Percentiles rank a stretch among this genome's conserved stretches.
Evolutionary conservation across 2,888 invertebrate species (phyloP).

Genomic region (Nymphalis polychloros): DNA sequence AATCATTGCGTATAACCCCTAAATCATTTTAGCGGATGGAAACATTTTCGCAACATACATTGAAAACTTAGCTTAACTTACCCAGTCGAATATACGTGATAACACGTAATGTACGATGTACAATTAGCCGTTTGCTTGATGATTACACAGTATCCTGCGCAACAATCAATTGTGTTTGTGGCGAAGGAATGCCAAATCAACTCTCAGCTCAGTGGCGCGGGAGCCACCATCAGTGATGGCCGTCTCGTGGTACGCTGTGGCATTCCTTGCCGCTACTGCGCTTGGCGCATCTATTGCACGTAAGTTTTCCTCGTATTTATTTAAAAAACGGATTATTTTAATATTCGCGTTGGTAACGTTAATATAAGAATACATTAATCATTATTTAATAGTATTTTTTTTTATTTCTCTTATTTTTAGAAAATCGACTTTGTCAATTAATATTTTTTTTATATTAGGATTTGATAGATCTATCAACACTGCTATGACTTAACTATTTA

Average conservation of each 20-base stretch:
- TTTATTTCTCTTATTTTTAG: no score
- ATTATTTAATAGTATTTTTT: no score
- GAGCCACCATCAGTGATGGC: slow-evolving; percentile 68
- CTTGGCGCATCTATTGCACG: slow-evolving; percentile 73
- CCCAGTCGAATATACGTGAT: not conserved
- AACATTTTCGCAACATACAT: slow-evolving; percentile 19
- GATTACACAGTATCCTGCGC: slow-evolving; percentile 47
- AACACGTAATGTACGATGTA: slow-evolving; percentile 24
- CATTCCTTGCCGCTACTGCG: slow-evolving; percentile 65
- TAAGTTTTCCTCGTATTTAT: slow-evolving; percentile 51
- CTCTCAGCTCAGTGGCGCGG: slow-evolving; percentile 65
- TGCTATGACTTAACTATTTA: no score
- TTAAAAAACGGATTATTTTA: not conserved
- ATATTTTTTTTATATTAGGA: no score
- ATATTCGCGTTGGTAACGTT: not conserved
- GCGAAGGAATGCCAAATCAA: slow-evolving; percentile 69
- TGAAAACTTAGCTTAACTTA: slow-evolving; percentile 11
- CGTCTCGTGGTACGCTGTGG: slow-evolving; percentile 67
- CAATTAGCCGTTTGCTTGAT: slow-evolving; percentile 13
- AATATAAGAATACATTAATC: no score
- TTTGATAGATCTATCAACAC: no score
- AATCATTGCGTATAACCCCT: slow-evolving; percentile 45
- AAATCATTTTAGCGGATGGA: slow-evolving; percentile 1
- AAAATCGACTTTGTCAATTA: no score
- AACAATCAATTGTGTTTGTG: slow-evolving; percentile 60